A percentile compares a stretch with the other conserved stretches of the same genome.
These are phyloP conservation scores for Polyergus mexicanus DNA, from an alignment of 1,140 invertebrate species.

Conservation along the genomic window DNA sequence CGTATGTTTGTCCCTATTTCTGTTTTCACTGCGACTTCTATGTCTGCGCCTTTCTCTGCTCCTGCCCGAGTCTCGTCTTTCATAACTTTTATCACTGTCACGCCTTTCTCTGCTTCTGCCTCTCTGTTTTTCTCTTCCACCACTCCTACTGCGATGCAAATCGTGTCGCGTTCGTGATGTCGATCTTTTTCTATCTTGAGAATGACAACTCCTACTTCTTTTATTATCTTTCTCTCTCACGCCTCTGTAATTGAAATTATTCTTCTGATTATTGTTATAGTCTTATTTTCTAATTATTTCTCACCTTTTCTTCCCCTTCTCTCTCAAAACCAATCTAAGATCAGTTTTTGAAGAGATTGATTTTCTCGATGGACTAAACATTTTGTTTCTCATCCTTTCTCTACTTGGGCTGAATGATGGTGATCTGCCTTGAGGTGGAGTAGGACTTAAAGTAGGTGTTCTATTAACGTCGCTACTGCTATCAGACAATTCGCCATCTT, in stretches of 20 bases:
- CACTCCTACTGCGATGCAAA: conserved; percentile 78
- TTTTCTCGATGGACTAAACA: conserved; percentile 43
- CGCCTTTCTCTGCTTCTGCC: conserved; percentile 79
- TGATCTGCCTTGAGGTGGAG: conserved; percentile 70
- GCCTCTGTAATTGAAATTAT: conserved; percentile 78
- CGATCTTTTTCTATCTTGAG: conserved; percentile 76
- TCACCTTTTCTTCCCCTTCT: conserved; percentile 85
- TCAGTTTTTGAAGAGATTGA: conserved; percentile 82
- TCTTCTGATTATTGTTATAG: conserved; percentile 82
- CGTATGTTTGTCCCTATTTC: conserved; percentile 78
- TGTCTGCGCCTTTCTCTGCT: conserved; percentile 80
- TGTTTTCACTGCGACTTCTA: conserved; percentile 81
- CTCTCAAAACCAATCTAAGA: conserved; percentile 85
- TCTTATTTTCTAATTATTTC: conserved; percentile 77
- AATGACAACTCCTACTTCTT: conserved; percentile 76
- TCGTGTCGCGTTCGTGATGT: conserved; percentile 68
- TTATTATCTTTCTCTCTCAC: conserved; percentile 74
- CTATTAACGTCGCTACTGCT: conserved; percentile 86
- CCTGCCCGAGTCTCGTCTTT: conserved; percentile 79
- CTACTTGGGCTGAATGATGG: conserved; percentile 64
- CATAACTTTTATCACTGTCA: conserved; percentile 76
- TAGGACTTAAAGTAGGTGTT: conserved; percentile 82
- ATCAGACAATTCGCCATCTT: conserved; percentile 89
- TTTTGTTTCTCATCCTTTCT: conserved; percentile 66
- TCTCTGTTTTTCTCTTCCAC: conserved; percentile 76